Percentiles rank a stretch among this genome's conserved stretches.
Conservation (phyloP, 2,113 vertebrate genomes). For the Pelobates fuscus region DNA sequence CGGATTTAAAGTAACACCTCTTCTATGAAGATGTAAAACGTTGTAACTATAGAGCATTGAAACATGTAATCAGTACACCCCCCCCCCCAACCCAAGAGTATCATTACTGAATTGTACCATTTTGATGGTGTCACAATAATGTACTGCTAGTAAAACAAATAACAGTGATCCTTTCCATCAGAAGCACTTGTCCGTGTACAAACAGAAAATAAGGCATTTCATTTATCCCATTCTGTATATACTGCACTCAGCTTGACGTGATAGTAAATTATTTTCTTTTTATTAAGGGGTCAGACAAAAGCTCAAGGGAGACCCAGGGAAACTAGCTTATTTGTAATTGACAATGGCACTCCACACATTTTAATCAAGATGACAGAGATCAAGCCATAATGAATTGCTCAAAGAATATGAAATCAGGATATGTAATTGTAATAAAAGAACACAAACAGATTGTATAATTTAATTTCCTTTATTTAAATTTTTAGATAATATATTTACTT, state of each 20-base stretch:
- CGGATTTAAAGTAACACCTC: no score
- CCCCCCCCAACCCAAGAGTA: constrained; percentile 17
- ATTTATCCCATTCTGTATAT: neutral
- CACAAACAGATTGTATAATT: constrained; percentile 4
- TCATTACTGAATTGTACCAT: constrained; percentile 33
- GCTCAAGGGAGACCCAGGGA: neutral
- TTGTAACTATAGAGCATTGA: neutral
- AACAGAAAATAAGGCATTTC: constrained; percentile 13
- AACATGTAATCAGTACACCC: constrained; percentile 19
- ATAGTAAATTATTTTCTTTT: constrained; percentile 33
- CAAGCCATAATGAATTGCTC: constrained; percentile 29
- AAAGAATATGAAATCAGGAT: constrained; percentile 39
- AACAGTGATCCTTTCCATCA: constrained; percentile 41
- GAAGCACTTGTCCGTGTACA: constrained; percentile 13
- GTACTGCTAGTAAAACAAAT: constrained; percentile 23
- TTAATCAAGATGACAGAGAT: constrained; percentile 28
- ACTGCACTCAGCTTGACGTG: constrained; percentile 2
- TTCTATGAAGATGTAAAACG: no score
- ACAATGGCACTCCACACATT: constrained; percentile 26
- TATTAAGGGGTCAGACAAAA: constrained; percentile 11
- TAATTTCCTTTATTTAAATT: constrained; percentile 16
- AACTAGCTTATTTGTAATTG: constrained; percentile 26
- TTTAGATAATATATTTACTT: neutral
- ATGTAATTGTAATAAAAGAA: constrained; percentile 17
- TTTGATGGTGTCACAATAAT: constrained; percentile 40